Percentiles rank a stretch among this genome's conserved stretches.
These are phyloP conservation scores for Leucosticte australis DNA, from an alignment of 2,113 vertebrate species.

Conservation along the genomic window DNA sequence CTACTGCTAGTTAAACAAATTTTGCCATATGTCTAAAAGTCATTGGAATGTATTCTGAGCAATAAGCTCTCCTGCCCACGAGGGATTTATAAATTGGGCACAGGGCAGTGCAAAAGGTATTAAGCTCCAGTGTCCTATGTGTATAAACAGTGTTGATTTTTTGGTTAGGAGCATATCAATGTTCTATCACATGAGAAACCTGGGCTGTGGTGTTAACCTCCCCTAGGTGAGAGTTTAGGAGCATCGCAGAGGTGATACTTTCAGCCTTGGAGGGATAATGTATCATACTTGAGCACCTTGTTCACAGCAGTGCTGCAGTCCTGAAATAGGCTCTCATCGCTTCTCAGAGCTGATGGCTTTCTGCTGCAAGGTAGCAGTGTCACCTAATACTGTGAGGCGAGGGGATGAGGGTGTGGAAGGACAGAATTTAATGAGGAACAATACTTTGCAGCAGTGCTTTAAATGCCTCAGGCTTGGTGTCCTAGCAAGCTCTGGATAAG, in stretches of 20 bases:
- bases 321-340: constrained; percentile 56
- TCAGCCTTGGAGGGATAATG: constrained; percentile 56
- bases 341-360: constrained; percentile 38
- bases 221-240: constrained; percentile 33
- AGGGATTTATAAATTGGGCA: rapidly evolving
- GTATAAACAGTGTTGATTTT: constrained; percentile 1
- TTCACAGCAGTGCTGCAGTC: constrained; percentile 49
- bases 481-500: background rate
- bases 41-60: background rate
- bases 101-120: background rate
- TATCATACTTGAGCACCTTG: constrained; percentile 64
- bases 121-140: background rate
- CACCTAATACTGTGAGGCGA: background rate
- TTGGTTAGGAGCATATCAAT: background rate
- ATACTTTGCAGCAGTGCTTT: background rate
- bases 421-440: constrained; percentile 44
- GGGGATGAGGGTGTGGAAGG: background rate
- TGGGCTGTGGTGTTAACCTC: constrained; percentile 40
- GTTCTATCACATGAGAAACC: background rate
- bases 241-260: constrained; percentile 30
- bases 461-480: background rate
- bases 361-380: constrained; percentile 15
- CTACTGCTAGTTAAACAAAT: background rate
- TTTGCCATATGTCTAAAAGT: background rate
- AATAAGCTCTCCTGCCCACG: background rate